A percentile compares a stretch with the other conserved stretches of the same genome.
These are phyloP conservation scores for Cliona cf. orientalis DNA, from an alignment of 37 sponge, comb jelly and placozoan genomes.

Conservation along the genomic window DNA sequence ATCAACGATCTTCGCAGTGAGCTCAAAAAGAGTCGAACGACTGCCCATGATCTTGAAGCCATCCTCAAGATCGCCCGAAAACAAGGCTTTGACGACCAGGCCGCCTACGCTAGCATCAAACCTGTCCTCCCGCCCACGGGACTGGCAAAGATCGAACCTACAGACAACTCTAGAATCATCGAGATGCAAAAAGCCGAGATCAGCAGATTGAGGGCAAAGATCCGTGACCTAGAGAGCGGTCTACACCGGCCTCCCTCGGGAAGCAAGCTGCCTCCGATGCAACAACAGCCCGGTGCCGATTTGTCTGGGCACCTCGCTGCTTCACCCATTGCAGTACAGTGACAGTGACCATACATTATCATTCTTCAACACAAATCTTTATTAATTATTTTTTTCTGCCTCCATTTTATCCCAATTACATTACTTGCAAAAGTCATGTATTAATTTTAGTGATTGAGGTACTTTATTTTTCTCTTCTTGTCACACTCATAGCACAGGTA, in stretches of 20 bases:
- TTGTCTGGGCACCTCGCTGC: too few species aligned
- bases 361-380: too few species aligned
- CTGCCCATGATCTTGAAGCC: slow-evolving; percentile 85
- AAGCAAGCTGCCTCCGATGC: slow-evolving; percentile 65
- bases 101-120: slow-evolving; percentile 17
- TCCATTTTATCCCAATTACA: too few species aligned
- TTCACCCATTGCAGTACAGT: neutral
- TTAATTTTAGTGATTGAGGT: too few species aligned
- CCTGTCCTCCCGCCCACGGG: slow-evolving; percentile 42
- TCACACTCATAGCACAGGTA: too few species aligned
- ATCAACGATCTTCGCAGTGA: slow-evolving; percentile 95
- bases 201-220: slow-evolving; percentile 68
- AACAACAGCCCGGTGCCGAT: too few species aligned
- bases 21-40: slow-evolving; percentile 83
- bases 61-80: slow-evolving; percentile 81
- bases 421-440: too few species aligned
- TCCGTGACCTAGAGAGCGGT: slow-evolving; percentile 59
- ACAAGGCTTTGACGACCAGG: slow-evolving; percentile 79
- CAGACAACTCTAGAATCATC: slow-evolving; percentile 68
- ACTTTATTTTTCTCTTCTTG: too few species aligned
- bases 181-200: slow-evolving; percentile 96
- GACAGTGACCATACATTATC: neutral
- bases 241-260: slow-evolving; percentile 28
- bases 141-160: slow-evolving; percentile 67
- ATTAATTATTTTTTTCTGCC: too few species aligned